Evolutionary conservation across 2,888 invertebrate species (phyloP), one percentile per base, ranked within the genome.

Genomic region (Portevinia maculata): DNA sequence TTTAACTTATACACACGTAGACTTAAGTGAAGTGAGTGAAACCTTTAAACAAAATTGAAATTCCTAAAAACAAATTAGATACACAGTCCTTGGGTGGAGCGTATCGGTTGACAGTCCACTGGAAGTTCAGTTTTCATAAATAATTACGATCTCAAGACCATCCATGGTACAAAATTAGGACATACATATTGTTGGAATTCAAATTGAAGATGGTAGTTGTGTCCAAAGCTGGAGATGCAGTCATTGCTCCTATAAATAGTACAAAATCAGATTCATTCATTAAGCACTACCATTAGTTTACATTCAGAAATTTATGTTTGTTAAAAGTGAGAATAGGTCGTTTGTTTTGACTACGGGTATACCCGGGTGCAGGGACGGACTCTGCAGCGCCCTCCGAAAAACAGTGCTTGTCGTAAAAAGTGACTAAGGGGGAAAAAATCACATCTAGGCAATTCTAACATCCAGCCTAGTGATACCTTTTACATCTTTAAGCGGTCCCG

Each of bases 1-100:
- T 65, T 64, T 78, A 67, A 71, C 71, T 83, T 81, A 81, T 81
- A 65, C 41, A 44, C 48, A 50, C 30, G 19, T 65, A 78, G 70
- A 53, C 44, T 37, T 71, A 65, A 71, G 59, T 37, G 30, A 75
- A 34, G 70, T 48, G 71, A 71, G 53, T 71, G 65, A 55, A 70
- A 59, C 39, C 39, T 15, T 41, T 37, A 15, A 30, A 6, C 28
- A 60, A 34, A 34, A 17, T 17, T 30, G 53, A 53, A 44, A 60
- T 30, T 59, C 52, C 44, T 69, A 55, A 28, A 52, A 41, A 24
- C 39, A 17, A 11, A 28, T 32, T 6, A 52, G 28, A 8, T 13
- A 17, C 17, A 52, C 65, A 44, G 69, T 69, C 55, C 41, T 46
- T 57, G 32, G 11, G 6, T 13, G 6, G 11, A 17, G 15, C 11